Evolutionary conservation across 2,888 invertebrate species (phyloP).

Genomic region (Noctuana brunneofusca): DNA sequence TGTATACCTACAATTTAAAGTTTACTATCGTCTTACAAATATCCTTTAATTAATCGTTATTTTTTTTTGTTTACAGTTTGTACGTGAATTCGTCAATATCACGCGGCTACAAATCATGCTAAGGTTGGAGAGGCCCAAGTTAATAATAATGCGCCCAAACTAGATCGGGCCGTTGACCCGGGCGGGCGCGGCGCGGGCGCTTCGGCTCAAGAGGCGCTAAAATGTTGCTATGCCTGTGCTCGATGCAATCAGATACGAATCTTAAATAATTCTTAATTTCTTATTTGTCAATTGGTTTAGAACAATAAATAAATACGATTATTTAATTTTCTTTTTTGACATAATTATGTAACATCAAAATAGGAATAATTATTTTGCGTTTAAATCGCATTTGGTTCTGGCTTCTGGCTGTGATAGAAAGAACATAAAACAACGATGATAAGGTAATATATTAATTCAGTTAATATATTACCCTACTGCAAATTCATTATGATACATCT

Average conservation of each 20-base stretch:
- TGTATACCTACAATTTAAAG: no score
- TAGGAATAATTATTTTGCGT: no score
- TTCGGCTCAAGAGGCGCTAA: constrained; percentile 68
- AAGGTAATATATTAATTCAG: no score
- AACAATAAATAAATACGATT: neutral
- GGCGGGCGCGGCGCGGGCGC: constrained; percentile 65
- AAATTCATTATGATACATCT: no score
- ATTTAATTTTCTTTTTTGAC: no score
- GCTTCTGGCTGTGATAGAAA: no score
- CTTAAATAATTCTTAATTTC: neutral
- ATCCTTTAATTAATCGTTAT: neutral
- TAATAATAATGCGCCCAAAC: constrained; percentile 82
- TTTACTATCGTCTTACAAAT: no score
- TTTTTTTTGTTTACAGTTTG: neutral
- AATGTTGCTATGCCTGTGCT: constrained; percentile 52
- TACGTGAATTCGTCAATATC: neutral
- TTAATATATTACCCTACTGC: no score
- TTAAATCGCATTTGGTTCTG: no score
- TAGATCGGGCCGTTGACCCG: constrained; percentile 80
- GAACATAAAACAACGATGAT: no score
- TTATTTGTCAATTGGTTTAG: neutral
- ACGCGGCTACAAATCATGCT: constrained; percentile 40
- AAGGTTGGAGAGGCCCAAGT: constrained; percentile 57
- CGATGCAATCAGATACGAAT: neutral
- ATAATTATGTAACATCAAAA: no score